These are phyloP conservation scores for Gracilinanus agilis DNA, from an alignment of 2,113 vertebrate species.

Conservation along the genomic window DNA sequence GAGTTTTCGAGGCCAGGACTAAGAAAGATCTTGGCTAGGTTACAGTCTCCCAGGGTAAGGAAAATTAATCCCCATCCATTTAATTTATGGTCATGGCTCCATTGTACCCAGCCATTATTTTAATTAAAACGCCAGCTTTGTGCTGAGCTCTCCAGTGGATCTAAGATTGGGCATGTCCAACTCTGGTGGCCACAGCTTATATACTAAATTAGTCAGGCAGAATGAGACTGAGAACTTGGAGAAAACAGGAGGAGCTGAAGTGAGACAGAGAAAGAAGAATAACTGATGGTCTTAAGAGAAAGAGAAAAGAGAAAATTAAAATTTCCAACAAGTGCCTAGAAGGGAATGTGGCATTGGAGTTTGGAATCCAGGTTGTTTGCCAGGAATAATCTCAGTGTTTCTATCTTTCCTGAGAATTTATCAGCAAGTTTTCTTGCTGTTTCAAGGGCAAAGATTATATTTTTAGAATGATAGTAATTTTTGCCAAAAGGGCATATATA, in stretches of 20 bases:
- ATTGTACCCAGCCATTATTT: neutral
- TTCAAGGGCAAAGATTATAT: neutral
- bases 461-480: neutral
- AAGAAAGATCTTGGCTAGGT: constrained; percentile 45
- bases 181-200: neutral
- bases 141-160: constrained; percentile 1
- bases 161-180: neutral
- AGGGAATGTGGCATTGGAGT: constrained; percentile 23
- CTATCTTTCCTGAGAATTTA: constrained; percentile 8
- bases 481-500: neutral
- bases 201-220: neutral
- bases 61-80: neutral
- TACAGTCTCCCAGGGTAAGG: constrained; percentile 15
- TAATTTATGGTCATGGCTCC: constrained; percentile 27
- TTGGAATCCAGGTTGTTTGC: constrained; percentile 37
- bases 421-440: neutral
- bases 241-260: neutral
- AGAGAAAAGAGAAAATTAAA: neutral
- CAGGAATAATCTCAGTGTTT: constrained; percentile 26
- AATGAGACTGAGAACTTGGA: neutral
- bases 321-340: neutral
- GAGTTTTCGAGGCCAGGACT: neutral
- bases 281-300: neutral
- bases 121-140: constrained; percentile 29
- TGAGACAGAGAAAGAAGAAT: neutral